These are phyloP conservation scores for Nestor notabilis DNA, from an alignment of 2,113 vertebrate genomes.

Conservation along the genomic window DNA sequence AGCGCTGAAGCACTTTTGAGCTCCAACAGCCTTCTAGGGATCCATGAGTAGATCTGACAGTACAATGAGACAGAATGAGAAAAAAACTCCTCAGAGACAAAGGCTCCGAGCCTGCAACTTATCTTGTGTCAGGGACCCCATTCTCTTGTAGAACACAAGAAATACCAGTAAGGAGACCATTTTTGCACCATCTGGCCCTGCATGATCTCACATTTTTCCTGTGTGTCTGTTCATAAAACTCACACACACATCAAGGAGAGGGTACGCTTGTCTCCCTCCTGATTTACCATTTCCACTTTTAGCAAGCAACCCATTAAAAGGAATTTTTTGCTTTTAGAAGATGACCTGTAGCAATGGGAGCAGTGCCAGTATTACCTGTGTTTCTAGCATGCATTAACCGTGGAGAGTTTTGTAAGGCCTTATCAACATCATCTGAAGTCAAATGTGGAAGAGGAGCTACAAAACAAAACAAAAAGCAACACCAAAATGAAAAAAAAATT, in stretches of 20 bases:
- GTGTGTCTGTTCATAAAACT: background rate
- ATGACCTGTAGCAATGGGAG: slow-evolving; percentile 58
- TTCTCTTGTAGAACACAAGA: background rate
- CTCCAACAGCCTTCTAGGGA: background rate
- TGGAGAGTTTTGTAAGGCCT: slow-evolving; percentile 93
- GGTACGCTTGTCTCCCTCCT: background rate
- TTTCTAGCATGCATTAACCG: slow-evolving; percentile 95
- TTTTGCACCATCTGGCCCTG: background rate
- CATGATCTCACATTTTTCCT: background rate
- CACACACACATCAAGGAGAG: background rate
- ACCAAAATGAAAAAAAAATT: slow-evolving; percentile 76
- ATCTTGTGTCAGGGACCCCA: background rate
- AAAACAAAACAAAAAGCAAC: slow-evolving; percentile 83
- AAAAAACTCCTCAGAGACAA: background rate
- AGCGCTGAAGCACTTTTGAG: background rate
- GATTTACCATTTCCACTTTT: background rate
- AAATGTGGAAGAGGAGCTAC: slow-evolving; percentile 94
- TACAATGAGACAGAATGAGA: background rate
- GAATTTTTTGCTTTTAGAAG: slow-evolving; percentile 26
- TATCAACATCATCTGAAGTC: slow-evolving; percentile 96
- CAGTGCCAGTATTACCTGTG: slow-evolving; percentile 86
- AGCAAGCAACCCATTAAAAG: slow-evolving; percentile 14
- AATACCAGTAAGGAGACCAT: background rate
- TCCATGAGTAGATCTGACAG: background rate
- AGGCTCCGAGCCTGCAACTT: background rate